Percentiles rank a stretch among this genome's conserved stretches.
phyloP scores from a whole-genome alignment of 2,888 invertebrate genomes.

The Euplexia lucipara region DNA sequence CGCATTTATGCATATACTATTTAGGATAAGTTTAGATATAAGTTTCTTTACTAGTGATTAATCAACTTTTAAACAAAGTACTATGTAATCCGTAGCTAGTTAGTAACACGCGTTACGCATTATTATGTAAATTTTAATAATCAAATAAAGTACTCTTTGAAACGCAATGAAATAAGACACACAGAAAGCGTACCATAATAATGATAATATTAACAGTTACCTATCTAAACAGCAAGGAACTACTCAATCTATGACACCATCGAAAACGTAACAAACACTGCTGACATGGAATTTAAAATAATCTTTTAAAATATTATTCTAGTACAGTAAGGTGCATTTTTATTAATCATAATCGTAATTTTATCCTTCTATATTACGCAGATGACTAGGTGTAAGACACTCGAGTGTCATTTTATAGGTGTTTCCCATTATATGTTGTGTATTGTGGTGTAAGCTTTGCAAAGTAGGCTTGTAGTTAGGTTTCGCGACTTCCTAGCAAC shows the following conservation, averaged over 20 bases:
- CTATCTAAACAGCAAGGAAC: slow-evolving; percentile 64
- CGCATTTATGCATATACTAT: slow-evolving; percentile 84
- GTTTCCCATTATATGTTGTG: slow-evolving; percentile 88
- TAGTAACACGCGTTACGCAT: slow-evolving; percentile 79
- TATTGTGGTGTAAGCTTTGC: slow-evolving; percentile 87
- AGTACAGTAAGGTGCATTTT: slow-evolving; percentile 87
- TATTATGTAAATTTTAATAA: slow-evolving; percentile 77
- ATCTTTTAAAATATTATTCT: slow-evolving; percentile 83
- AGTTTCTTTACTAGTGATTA: slow-evolving; percentile 83
- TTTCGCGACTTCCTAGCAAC: slow-evolving; percentile 89
- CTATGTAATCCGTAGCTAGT: slow-evolving; percentile 87
- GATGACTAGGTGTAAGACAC: slow-evolving; percentile 85
- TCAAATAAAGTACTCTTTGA: slow-evolving; percentile 70
- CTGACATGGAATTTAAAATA: slow-evolving; percentile 73
- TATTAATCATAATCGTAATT: slow-evolving; percentile 87
- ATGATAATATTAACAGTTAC: slow-evolving; percentile 74
- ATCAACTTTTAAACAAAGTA: slow-evolving; percentile 84
- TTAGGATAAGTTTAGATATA: slow-evolving; percentile 82
- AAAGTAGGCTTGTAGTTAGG: slow-evolving; percentile 88
- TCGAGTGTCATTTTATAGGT: slow-evolving; percentile 84
- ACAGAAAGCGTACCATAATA: slow-evolving; percentile 61
- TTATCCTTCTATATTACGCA: slow-evolving; percentile 86
- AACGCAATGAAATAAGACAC: slow-evolving; percentile 61
- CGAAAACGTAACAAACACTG: slow-evolving; percentile 63
- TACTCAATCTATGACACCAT: slow-evolving; percentile 50